A percentile compares a stretch with the other conserved stretches of the same genome.
These are phyloP conservation scores for Pristionchus exspectatus DNA, from an alignment of 2,888 invertebrate species.

Conservation along the genomic window DNA sequence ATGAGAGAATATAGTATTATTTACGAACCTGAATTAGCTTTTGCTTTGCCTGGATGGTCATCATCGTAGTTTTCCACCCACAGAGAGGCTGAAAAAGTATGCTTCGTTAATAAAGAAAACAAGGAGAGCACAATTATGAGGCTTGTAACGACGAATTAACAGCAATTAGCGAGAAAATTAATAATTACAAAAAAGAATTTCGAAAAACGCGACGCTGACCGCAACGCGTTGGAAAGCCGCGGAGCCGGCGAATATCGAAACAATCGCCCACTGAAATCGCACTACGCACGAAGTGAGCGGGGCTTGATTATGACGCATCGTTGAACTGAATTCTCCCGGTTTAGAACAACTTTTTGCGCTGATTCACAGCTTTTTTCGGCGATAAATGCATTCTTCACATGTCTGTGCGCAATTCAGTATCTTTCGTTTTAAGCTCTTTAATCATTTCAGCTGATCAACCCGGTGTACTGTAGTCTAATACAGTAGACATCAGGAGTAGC, in stretches of 20 bases:
- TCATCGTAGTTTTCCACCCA: conserved; percentile 20
- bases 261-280: not conserved
- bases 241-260: not conserved
- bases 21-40: conserved; percentile 12
- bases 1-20: not conserved
- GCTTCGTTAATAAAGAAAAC: not conserved
- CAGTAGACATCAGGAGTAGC: not conserved
- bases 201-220: conserved; percentile 29
- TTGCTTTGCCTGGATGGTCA: conserved; percentile 39
- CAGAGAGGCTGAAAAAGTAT: not conserved
- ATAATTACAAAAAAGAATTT: not conserved
- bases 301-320: conserved; percentile 30
- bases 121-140: not conserved
- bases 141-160: not conserved
- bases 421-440: not conserved
- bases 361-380: conserved; percentile 4
- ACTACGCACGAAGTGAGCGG: not conserved
- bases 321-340: conserved; percentile 15
- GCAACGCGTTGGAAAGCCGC: not conserved
- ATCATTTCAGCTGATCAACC: conserved; percentile 8
- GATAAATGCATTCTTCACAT: not conserved
- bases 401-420: not conserved
- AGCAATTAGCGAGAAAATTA: not conserved
- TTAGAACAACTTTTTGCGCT: conserved; percentile 11
- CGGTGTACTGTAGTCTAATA: not conserved